These are phyloP conservation scores for Drosophila pegasa DNA, from an alignment of 2,888 invertebrate species.

Conservation along the genomic window DNA sequence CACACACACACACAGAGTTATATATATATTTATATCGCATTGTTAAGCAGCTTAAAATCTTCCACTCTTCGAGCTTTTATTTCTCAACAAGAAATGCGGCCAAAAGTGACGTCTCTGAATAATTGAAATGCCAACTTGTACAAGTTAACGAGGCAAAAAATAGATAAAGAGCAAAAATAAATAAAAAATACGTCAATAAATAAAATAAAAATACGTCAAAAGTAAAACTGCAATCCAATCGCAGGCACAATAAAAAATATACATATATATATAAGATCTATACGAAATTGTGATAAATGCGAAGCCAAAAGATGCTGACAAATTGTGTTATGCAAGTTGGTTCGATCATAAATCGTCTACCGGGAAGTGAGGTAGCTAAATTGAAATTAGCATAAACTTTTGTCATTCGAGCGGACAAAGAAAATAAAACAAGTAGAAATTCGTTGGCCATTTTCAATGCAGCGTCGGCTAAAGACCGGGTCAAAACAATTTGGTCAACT, in stretches of 20 bases:
- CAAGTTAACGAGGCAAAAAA: constrained; percentile 50
- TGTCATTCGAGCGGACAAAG: constrained; percentile 3
- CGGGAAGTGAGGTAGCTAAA: constrained; percentile 9
- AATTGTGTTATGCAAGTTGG: constrained; percentile 46
- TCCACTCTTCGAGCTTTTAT: constrained; percentile 32
- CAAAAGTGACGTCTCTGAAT: constrained; percentile 58
- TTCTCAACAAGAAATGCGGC: constrained; percentile 62
- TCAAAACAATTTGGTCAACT: background rate
- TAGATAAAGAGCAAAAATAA: constrained; percentile 24
- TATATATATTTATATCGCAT: constrained; percentile 20
- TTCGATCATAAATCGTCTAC: constrained; percentile 16
- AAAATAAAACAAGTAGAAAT: constrained; percentile 11
- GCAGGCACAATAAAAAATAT: constrained; percentile 10
- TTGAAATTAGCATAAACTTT: constrained; percentile 42
- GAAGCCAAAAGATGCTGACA: constrained; percentile 38
- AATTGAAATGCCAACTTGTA: constrained; percentile 52
- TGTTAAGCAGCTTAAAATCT: constrained; percentile 54
- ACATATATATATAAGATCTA: constrained; percentile 7
- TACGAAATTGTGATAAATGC: constrained; percentile 12
- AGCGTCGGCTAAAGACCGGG: background rate
- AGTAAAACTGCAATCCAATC: constrained; percentile 21
- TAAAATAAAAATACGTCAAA: constrained; percentile 33
- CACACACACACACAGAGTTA: background rate
- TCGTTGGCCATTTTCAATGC: background rate
- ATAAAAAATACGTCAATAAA: too few relatives aligned